Evolutionary conservation across 2,888 invertebrate species (phyloP).

Genomic region (Drosophila multiciliata): DNA sequence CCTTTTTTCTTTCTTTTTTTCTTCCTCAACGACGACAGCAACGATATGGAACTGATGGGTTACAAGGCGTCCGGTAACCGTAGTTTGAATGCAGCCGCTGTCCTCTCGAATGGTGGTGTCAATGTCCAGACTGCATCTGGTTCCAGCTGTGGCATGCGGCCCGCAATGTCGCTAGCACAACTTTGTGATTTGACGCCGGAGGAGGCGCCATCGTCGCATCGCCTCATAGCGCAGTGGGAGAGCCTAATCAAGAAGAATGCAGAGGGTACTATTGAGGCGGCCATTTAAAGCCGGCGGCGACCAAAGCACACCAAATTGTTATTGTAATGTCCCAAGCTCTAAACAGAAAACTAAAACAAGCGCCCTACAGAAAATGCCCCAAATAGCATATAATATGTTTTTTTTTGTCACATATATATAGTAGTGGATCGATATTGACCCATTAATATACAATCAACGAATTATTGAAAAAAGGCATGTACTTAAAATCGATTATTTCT

Average conservation of each 20-base stretch:
- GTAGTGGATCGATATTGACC: background rate
- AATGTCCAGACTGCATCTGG: slow-evolving; percentile 21
- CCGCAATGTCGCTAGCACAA: slow-evolving; percentile 89
- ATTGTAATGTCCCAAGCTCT: slow-evolving; percentile 63
- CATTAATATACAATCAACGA: slow-evolving; percentile 53
- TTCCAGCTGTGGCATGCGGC: slow-evolving; percentile 87
- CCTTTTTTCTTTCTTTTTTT: background rate
- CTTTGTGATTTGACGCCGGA: slow-evolving; percentile 88
- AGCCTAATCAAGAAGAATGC: slow-evolving; percentile 88
- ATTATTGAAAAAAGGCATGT: slow-evolving; percentile 59
- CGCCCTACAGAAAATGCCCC: background rate
- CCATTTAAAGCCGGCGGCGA: slow-evolving; percentile 41
- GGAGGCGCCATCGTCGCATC: slow-evolving; percentile 89
- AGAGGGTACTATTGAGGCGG: slow-evolving; percentile 62
- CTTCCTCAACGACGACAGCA: slow-evolving; percentile 35
- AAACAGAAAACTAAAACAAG: slow-evolving; percentile 8
- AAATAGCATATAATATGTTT: background rate
- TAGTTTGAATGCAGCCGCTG: slow-evolving; percentile 56
- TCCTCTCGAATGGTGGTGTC: slow-evolving; percentile 53
- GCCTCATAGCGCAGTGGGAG: slow-evolving; percentile 93
- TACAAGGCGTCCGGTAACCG: slow-evolving; percentile 64
- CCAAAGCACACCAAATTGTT: slow-evolving; percentile 76
- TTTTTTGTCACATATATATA: slow-evolving; percentile 23
- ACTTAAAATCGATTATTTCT: slow-evolving; percentile 50
- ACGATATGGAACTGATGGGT: slow-evolving; percentile 57